phyloP scores from a whole-genome alignment of 2,888 invertebrate genomes.

The Hydriomena furcata region DNA sequence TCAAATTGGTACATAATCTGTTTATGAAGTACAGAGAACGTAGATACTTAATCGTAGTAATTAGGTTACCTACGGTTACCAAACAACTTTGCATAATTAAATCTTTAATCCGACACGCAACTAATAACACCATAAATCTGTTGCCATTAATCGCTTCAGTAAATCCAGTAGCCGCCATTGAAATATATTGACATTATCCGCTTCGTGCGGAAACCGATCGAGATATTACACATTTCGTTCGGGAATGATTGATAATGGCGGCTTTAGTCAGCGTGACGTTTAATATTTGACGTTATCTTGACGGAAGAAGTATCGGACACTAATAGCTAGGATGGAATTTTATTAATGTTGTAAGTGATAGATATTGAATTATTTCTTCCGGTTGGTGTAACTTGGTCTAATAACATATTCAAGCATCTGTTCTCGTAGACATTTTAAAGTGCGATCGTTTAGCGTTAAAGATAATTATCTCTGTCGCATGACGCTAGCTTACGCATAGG shows the following conservation, averaged over 20 bases:
- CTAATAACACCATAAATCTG: conserved; percentile 31
- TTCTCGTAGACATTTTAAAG: too few relatives aligned
- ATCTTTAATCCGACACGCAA: conserved; percentile 19
- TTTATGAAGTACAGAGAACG: too few relatives aligned
- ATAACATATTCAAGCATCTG: neutral
- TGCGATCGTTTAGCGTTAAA: too few relatives aligned
- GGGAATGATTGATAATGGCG: conserved; percentile 42
- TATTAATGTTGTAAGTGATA: conserved; percentile 20
- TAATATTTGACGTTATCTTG: conserved; percentile 36
- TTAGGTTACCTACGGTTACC: neutral
- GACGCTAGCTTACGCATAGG: too few relatives aligned
- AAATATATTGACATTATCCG: conserved; percentile 45
- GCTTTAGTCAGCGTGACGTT: conserved; percentile 37
- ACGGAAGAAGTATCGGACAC: conserved; percentile 24
- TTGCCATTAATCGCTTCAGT: conserved; percentile 37
- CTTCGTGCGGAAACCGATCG: conserved; percentile 41
- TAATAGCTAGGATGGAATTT: conserved; percentile 24
- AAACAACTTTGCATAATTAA: neutral
- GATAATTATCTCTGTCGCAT: too few relatives aligned
- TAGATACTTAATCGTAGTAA: too few relatives aligned
- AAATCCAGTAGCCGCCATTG: conserved; percentile 48
- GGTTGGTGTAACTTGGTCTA: neutral
- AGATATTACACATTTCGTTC: conserved; percentile 31
- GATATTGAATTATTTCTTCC: conserved; percentile 23
- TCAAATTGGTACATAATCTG: too few relatives aligned